Percentiles rank a stretch among this genome's conserved stretches.
These are phyloP conservation scores for Oncorhynchus masou DNA, from an alignment of 2,113 vertebrate genomes.

Conservation along the genomic window DNA sequence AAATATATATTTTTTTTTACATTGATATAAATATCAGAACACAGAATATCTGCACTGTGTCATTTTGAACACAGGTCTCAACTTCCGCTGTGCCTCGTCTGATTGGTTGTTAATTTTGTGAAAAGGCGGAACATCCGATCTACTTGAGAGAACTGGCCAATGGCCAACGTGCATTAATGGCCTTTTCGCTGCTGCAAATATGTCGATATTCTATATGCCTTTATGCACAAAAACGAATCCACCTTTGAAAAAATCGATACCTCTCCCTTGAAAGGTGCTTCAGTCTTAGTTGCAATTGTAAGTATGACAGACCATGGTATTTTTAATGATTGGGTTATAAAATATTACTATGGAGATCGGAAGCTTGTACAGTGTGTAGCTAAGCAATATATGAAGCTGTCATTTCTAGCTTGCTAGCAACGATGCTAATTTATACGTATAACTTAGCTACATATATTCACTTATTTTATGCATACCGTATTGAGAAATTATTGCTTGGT, in stretches of 20 bases:
- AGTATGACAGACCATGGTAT: slow-evolving; percentile 24
- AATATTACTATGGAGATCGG: neutral
- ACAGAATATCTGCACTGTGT: neutral
- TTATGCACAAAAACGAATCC: slow-evolving; percentile 5
- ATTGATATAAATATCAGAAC: too few relatives aligned
- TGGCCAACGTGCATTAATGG: slow-evolving; percentile 41
- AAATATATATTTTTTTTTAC: too few relatives aligned
- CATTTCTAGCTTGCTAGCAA: neutral
- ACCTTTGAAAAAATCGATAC: slow-evolving; percentile 25
- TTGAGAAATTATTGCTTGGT: too few relatives aligned
- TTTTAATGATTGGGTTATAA: neutral
- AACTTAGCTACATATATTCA: too few relatives aligned
- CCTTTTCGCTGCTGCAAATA: slow-evolving; percentile 42
- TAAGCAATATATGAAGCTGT: slow-evolving; percentile 1
- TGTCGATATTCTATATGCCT: slow-evolving; percentile 41
- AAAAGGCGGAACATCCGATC: slow-evolving; percentile 47
- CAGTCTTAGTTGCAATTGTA: slow-evolving; percentile 20
- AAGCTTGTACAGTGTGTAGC: too few relatives aligned
- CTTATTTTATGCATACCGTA: too few relatives aligned
- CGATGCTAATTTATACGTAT: too few relatives aligned
- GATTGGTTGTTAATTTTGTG: neutral
- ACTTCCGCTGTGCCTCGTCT: slow-evolving; percentile 5
- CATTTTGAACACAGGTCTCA: neutral
- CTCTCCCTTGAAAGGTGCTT: slow-evolving; percentile 12
- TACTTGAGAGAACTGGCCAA: slow-evolving; percentile 48